A percentile compares a stretch with the other conserved stretches of the same genome.
phyloP scores from a whole-genome alignment of 2,888 invertebrate species.

The Campoplex nolae region DNA sequence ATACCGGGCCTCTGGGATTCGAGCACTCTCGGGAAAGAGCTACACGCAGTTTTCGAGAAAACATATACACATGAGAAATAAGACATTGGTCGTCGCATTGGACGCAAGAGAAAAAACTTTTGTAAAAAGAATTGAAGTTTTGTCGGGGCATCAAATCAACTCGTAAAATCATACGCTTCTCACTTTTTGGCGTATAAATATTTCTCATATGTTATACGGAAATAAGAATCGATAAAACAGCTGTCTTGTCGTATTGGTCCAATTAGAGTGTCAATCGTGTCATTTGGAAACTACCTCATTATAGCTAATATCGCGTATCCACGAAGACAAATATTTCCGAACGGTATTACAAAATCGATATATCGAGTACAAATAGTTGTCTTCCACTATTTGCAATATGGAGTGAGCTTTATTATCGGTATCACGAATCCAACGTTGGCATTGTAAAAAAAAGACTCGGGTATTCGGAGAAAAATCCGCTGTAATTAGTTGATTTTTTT shows the following conservation, averaged over 20 bases:
- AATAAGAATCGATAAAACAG: neutral
- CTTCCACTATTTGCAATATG: neutral
- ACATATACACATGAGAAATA: neutral
- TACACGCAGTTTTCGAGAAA: slow-evolving; percentile 8
- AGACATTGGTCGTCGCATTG: neutral
- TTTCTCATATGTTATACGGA: neutral
- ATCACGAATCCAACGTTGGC: neutral
- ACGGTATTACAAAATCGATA: neutral
- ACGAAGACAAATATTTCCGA: neutral
- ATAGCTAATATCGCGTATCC: neutral
- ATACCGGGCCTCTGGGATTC: neutral
- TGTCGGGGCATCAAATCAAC: neutral
- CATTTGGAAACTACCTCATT: neutral
- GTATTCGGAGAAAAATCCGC: too few relatives aligned
- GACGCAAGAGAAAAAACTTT: neutral
- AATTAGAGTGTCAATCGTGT: neutral
- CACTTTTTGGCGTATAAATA: neutral
- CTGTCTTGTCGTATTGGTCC: neutral
- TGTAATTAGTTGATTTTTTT: slow-evolving; percentile 2
- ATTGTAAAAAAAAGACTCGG: neutral
- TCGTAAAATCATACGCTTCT: neutral
- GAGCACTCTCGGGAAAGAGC: neutral
- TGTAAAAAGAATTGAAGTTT: neutral
- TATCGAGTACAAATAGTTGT: neutral
- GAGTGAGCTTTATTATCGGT: neutral